Conservation (phyloP, 2,113 vertebrate species). For the Pollimyrus isidori region DNA sequence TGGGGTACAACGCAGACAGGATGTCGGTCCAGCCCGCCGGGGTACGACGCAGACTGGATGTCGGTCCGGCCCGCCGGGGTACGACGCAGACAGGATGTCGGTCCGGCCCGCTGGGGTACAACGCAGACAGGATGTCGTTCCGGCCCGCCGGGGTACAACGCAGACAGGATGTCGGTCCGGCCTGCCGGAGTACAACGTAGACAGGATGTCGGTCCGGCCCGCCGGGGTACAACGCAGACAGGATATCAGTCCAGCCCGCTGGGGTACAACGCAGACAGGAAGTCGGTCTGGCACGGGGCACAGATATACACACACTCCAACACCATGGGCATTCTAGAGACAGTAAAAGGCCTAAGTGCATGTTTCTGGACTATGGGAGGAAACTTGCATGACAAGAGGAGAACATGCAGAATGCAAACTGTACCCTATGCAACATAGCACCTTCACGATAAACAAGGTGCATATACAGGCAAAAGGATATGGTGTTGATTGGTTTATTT, state of each 20-base stretch:
- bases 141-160: too few species aligned
- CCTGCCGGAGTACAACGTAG: too few species aligned
- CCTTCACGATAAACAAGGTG: background rate
- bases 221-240: background rate
- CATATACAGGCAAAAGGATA: background rate
- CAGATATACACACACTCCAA: background rate
- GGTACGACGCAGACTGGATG: too few species aligned
- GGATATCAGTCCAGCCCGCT: background rate
- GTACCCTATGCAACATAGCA: background rate
- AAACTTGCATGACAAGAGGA: background rate
- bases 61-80: too few species aligned
- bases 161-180: too few species aligned
- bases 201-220: too few species aligned
- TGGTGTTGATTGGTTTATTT: background rate
- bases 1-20: too few species aligned
- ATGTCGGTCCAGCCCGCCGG: too few species aligned
- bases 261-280: background rate
- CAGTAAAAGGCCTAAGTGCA: background rate
- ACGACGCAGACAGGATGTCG: too few species aligned
- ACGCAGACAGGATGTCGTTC: too few species aligned
- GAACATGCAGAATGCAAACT: background rate
- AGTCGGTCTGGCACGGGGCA: too few species aligned
- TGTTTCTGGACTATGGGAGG: background rate
- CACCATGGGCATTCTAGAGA: background rate
- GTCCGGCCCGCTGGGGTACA: background rate